Evolutionary conservation across 2,797 vertebrate species (phyloP).

Genomic region (Zalophus californianus): DNA sequence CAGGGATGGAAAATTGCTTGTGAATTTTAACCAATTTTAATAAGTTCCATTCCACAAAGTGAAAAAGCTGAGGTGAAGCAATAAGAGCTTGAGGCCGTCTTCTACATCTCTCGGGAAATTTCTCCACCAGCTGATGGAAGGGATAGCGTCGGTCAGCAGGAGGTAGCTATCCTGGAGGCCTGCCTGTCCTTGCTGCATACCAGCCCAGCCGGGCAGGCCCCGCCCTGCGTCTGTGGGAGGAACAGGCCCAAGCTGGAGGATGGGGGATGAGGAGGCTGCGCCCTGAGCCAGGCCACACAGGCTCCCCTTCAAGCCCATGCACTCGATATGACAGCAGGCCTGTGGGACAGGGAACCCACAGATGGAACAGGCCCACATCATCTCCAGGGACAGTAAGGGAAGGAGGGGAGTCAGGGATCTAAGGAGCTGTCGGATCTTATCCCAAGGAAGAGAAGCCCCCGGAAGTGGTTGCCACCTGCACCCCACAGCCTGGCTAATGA

Average conservation of each 20-base stretch:
- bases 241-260: fast-evolving
- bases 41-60: background rate
- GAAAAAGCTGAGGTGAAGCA: background rate
- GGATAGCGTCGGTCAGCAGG: background rate
- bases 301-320: background rate
- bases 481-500: background rate
- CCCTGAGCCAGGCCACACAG: background rate
- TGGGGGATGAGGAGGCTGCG: background rate
- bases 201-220: background rate
- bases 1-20: background rate
- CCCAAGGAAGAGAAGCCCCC: background rate
- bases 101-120: background rate
- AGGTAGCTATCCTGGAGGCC: background rate
- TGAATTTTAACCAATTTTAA: background rate
- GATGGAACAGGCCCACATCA: background rate
- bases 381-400: background rate
- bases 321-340: background rate
- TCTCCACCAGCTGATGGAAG: background rate
- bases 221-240: background rate
- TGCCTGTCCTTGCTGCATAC: background rate
- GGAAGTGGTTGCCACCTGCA: too few relatives aligned
- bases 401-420: background rate
- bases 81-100: background rate
- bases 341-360: background rate
- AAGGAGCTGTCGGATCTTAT: background rate